phyloP scores from a whole-genome alignment of 2,113 vertebrate species.

The Dicentrarchus labrax region DNA sequence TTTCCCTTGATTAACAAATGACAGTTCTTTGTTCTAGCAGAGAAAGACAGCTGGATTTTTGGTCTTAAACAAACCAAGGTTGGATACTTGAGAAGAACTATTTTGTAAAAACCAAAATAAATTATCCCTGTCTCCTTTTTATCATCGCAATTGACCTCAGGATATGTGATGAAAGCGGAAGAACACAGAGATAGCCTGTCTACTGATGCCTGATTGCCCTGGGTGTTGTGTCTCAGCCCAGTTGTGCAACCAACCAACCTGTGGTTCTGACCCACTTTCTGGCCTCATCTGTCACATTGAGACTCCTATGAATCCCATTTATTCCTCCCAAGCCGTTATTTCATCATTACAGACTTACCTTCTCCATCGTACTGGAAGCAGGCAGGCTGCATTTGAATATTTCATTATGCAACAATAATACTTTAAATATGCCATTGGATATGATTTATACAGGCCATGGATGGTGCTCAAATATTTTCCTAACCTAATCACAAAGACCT shows the following conservation, averaged over 20 bases:
- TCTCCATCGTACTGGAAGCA: constrained; percentile 31
- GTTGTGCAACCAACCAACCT: constrained; percentile 65
- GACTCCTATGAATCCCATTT: constrained; percentile 62
- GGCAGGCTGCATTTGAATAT: constrained; percentile 69
- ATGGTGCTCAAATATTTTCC: constrained; percentile 56
- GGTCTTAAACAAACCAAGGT: neutral
- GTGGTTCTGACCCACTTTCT: constrained; percentile 77
- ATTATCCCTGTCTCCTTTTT: constrained; percentile 8
- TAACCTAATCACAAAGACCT: constrained; percentile 59
- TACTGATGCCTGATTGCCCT: constrained; percentile 28
- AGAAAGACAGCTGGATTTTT: constrained; percentile 17
- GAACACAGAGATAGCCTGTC: constrained; percentile 5
- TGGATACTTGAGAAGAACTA: constrained; percentile 3
- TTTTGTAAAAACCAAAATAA: constrained; percentile 32
- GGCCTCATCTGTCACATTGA: constrained; percentile 66
- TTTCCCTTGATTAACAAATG: constrained; percentile 51
- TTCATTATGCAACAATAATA: constrained; percentile 78
- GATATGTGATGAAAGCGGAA: constrained; percentile 27
- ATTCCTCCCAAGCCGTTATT: constrained; percentile 55
- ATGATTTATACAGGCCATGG: constrained; percentile 71
- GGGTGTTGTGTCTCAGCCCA: constrained; percentile 46
- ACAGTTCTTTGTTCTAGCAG: constrained; percentile 11
- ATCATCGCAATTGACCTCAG: constrained; percentile 32
- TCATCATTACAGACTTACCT: constrained; percentile 71
- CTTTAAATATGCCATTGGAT: constrained; percentile 65